Percentiles rank a stretch among this genome's conserved stretches.
Conservation (phyloP, 1,140 invertebrate species). For the Drosophila simulans region DNA sequence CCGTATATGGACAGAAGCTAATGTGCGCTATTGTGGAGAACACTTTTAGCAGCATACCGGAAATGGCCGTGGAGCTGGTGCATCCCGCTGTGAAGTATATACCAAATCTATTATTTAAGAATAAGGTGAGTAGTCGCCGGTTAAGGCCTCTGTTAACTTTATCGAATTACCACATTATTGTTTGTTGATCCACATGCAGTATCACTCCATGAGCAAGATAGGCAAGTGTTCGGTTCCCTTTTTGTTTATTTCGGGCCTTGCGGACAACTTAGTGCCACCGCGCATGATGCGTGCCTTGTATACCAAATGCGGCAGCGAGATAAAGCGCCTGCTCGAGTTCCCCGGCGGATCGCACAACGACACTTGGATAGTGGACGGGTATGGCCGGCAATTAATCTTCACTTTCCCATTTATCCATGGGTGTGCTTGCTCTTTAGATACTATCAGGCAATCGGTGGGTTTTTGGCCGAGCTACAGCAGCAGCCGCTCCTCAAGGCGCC, state of each 20-base stretch:
- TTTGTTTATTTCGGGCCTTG: constrained; percentile 92
- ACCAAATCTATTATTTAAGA: constrained; percentile 92
- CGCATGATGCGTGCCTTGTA: constrained; percentile 93
- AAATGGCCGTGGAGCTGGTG: constrained; percentile 93
- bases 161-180: neutral
- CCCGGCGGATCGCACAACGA: constrained; percentile 94
- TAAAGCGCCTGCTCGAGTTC: constrained; percentile 90
- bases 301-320: constrained; percentile 88
- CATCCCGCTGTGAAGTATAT: constrained; percentile 89
- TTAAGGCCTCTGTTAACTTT: too few relatives aligned
- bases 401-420: too few relatives aligned
- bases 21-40: constrained; percentile 96
- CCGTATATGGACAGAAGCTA: constrained; percentile 90
- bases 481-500: constrained; percentile 73
- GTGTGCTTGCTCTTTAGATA: constrained; percentile 85
- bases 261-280: constrained; percentile 93
- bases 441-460: constrained; percentile 86
- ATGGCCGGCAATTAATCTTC: neutral
- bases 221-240: constrained; percentile 88
- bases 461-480: constrained; percentile 85
- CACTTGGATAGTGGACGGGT: constrained; percentile 89
- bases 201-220: constrained; percentile 87
- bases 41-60: constrained; percentile 97
- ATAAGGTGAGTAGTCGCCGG: constrained; percentile 87
- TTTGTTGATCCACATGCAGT: constrained; percentile 23